Base-by-base conservation (phyloP, 2,113 vertebrate genomes). In the Sapajus apella region DNA sequence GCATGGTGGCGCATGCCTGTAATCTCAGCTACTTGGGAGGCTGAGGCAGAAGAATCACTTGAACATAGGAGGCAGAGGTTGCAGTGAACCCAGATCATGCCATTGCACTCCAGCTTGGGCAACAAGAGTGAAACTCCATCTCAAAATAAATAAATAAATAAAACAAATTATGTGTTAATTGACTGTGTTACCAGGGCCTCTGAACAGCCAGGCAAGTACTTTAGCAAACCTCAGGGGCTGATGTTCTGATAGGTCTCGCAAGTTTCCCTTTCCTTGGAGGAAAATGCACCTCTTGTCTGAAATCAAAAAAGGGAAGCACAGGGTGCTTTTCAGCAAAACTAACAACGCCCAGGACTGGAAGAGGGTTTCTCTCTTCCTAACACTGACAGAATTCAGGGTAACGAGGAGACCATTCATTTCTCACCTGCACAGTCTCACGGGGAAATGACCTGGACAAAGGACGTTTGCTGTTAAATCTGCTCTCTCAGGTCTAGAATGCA, bases 281-380 rank as follows among this genome's bases (percentile, higher is more conserved):
- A 92, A 89, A 87, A 27, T 32, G 30, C 16, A 32, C 17, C 68
- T 91, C 50, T 96, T 91, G 92, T 88, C 83, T 86, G 61, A 96
- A 96, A 81, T 66, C 88, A 76, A 72, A 88, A 93, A 94, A 94
- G 72, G 85, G 94, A 96, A 98, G 95, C 37, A 17, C 0, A 6
- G 5, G 27, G 58, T 4, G 6, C 37, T 82, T 72, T 23, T 94
- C 52, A 73, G 92, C 73, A 95, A 61, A 87, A 70, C 20, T 3
- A 25, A 40, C 32, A 16, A 14, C 25, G 32, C 77, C 45, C 8
- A 17, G 0, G 27, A 32, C 8, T 8, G 43, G 61, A 45, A 56
- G 64, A 58, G 43, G 90, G 77, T 7, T 16, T 66, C 40, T 50
- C 81, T 58, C 47, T 55, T 55, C 70, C 35, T 21, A 23, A 70